Evolutionary conservation across 2,113 vertebrate species (phyloP).

Genomic region (Nettapus auritus): DNA sequence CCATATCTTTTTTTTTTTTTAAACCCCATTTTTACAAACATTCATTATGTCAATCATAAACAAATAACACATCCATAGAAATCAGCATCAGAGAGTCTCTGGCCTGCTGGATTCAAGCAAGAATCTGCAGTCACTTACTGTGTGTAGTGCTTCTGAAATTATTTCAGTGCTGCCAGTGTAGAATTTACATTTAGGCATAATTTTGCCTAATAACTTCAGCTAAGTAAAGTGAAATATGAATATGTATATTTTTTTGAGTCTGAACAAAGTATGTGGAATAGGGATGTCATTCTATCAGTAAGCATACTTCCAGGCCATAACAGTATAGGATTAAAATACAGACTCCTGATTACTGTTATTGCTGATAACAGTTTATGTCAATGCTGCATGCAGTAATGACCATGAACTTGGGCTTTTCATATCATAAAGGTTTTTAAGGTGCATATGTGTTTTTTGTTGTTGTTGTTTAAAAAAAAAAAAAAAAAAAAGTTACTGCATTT

Average conservation of each 20-base stretch:
- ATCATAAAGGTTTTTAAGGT: not conserved
- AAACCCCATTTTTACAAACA: not conserved
- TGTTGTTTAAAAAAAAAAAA: not conserved
- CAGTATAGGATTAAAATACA: not conserved
- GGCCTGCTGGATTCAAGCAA: not conserved
- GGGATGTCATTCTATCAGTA: not conserved
- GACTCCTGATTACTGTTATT: not conserved
- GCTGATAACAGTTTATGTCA: not conserved
- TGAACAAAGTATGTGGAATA: not conserved
- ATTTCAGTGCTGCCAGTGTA: not conserved
- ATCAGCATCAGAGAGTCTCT: accelerated
- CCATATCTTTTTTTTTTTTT: not conserved
- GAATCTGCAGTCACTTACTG: not conserved
- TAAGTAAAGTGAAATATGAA: not conserved
- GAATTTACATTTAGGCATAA: not conserved
- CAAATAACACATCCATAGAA: not conserved
- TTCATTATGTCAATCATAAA: not conserved
- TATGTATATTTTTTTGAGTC: not conserved
- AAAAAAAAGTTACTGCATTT: not conserved
- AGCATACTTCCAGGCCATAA: not conserved
- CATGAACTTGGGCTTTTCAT: not conserved
- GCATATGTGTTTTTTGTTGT: not conserved
- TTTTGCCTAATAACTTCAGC: not conserved
- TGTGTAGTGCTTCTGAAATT: not conserved
- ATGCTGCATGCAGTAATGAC: not conserved